Base-by-base conservation (phyloP, 2,888 invertebrate genomes). In the Ganaspis brasiliensis region DNA sequence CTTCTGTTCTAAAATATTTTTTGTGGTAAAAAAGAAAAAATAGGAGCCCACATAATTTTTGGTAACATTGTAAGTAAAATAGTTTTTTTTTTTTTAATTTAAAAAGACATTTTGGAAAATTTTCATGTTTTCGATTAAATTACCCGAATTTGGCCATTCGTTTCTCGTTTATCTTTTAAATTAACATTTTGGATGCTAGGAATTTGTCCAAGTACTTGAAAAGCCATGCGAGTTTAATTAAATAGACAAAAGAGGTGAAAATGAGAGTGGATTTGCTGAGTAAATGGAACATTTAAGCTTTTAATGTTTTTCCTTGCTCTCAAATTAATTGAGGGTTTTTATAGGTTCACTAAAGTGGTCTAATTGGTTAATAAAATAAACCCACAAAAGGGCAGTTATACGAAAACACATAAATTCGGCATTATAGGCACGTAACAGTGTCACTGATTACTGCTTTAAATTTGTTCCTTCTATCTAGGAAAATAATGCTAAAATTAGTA, bases 281-380 rank as follows among this genome's bases (percentile, higher is more conserved):
- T n/a, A 14, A 40, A 21, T 14, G 40, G 40, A 45, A 63, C 21
- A 63, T 63, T 40, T 37, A 24, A 45, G 40, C 37, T 16, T 37
- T 16, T 61, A 35, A 35, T 19, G 61, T 61, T 61, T 37, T 61
- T 61, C 19, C 37, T 61, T 61, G 31, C 35, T 37, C 61, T 37
- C 37, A 37, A 61, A 19, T 35, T 37, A 61, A 61, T 19, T 61
- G 19, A 35, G 37, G 10, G 19, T 61, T 37, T 35, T 37, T 61
- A 37, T 10, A 9, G 8, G 16, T 16, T 19, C 35, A 3, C 16
- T 37, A 37, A 24, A 24, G 14, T 37, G 40, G 21, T 21, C 12
- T 63, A 63, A 63, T 24, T 63, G 40, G 21, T 24, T 40, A 63
- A 40, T 63, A 40, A 63, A 63, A 40, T 40, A 40, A 63, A 45